Evolutionary conservation across 1,140 invertebrate genomes (phyloP).

Genomic region (Littorina saxatilis): DNA sequence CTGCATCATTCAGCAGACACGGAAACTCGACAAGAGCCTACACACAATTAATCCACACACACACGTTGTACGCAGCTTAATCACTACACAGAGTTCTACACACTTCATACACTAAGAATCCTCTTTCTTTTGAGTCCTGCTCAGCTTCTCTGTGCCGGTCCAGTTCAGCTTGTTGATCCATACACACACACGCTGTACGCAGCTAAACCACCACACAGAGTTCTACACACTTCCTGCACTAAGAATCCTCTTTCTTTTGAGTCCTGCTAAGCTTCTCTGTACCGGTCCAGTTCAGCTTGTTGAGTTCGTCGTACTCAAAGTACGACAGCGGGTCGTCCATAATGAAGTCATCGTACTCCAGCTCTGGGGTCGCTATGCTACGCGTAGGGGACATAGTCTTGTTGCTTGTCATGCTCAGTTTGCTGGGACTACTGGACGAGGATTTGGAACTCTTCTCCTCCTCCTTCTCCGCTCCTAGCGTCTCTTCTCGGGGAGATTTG

Average conservation of each 20-base stretch:
- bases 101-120: no score
- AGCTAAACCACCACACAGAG: no score
- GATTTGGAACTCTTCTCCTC: slow-evolving; percentile 52
- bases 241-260: no score
- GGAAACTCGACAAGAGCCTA: no score
- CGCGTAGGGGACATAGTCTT: slow-evolving; percentile 64
- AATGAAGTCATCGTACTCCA: slow-evolving; percentile 72
- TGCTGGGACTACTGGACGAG: slow-evolving; percentile 53
- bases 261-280: slow-evolving; percentile 62
- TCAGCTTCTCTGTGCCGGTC: slow-evolving; percentile 65
- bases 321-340: slow-evolving; percentile 72
- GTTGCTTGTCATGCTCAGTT: slow-evolving; percentile 54
- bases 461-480: slow-evolving; percentile 13
- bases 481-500: slow-evolving; percentile 54
- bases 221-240: no score
- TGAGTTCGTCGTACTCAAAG: slow-evolving; percentile 66
- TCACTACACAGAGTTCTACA: no score
- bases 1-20: no score
- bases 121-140: no score
- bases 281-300: slow-evolving; percentile 66
- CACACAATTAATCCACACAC: no score
- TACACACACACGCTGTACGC: no score
- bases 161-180: slow-evolving; percentile 64
- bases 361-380: slow-evolving; percentile 65
- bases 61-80: no score